phyloP scores from a whole-genome alignment of 2,113 vertebrate genomes.

The Cygnus buccinator region DNA sequence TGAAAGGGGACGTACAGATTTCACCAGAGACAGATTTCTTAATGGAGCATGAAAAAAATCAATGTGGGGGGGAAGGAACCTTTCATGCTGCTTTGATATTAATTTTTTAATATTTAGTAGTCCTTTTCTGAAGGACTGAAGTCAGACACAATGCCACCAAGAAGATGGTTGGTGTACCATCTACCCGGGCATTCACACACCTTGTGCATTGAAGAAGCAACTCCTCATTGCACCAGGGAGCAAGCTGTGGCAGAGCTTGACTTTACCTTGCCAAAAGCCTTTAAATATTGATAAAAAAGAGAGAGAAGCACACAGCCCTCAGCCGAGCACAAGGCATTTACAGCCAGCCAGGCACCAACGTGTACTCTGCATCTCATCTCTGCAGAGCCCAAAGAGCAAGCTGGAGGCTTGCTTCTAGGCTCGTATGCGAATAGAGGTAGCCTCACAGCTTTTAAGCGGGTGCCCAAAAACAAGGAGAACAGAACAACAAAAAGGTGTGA shows the following conservation, averaged over 20 bases:
- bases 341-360: too few species aligned
- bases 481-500: not conserved
- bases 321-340: too few species aligned
- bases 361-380: not conserved
- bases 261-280: too few species aligned
- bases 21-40: not conserved
- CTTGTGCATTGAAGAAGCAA: not conserved
- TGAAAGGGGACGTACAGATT: not conserved
- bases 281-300: too few species aligned
- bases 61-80: rapidly evolving
- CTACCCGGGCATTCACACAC: not conserved
- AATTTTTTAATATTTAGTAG: not conserved
- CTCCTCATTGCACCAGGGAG: not conserved
- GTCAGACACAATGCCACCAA: not conserved
- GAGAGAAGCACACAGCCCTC: too few species aligned
- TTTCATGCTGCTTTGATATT: not conserved
- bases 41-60: not conserved
- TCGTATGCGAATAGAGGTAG: rapidly evolving
- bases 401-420: not conserved
- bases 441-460: not conserved
- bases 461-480: not conserved
- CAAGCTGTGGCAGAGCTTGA: not conserved
- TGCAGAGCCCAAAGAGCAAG: not conserved
- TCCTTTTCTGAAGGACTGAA: not conserved
- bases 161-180: rapidly evolving